These are phyloP conservation scores for Psettodes erumei DNA, from an alignment of 2,113 vertebrate genomes.

Conservation along the genomic window DNA sequence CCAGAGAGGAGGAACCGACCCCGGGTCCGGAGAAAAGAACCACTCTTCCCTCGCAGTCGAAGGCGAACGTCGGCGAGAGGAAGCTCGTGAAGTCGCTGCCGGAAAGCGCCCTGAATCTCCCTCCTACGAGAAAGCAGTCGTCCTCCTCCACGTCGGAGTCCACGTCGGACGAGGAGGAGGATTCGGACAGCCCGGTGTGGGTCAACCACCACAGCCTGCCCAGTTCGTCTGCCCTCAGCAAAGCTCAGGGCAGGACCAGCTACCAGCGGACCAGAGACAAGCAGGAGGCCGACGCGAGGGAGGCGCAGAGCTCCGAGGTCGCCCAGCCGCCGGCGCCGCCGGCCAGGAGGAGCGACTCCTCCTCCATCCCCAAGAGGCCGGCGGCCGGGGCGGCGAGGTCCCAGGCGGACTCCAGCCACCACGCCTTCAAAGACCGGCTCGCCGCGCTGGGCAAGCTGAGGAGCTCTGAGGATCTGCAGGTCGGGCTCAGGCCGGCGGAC, in stretches of 20 bases:
- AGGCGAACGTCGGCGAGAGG: constrained; percentile 64
- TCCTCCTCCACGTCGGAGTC: constrained; percentile 73
- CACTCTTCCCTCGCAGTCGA: constrained; percentile 69
- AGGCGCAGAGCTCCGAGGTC: constrained; percentile 33
- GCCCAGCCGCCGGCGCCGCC: constrained; percentile 40
- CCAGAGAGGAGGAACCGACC: constrained; percentile 50
- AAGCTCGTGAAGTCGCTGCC: constrained; percentile 75
- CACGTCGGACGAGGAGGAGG: constrained; percentile 76
- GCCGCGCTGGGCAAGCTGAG: constrained; percentile 87
- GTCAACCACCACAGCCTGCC: constrained; percentile 79
- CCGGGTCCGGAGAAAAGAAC: constrained; percentile 74
- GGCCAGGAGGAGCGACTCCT: constrained; percentile 63
- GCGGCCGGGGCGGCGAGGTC: constrained; percentile 61
- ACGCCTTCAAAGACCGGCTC: constrained; percentile 88
- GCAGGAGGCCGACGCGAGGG: constrained; percentile 11
- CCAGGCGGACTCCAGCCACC: constrained; percentile 84
- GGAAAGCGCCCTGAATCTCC: constrained; percentile 61
- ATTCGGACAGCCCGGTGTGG: constrained; percentile 80
- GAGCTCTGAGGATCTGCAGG: constrained; percentile 80
- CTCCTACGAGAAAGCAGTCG: constrained; percentile 64
- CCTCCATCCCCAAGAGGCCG: constrained; percentile 81
- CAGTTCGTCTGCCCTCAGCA: constrained; percentile 33
- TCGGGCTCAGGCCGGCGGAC: constrained; percentile 53
- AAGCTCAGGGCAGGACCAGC: constrained; percentile 46
- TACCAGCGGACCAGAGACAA: constrained; percentile 56